These are phyloP conservation scores for Eurypyga helias DNA, from an alignment of 2,113 vertebrate species.

Conservation along the genomic window DNA sequence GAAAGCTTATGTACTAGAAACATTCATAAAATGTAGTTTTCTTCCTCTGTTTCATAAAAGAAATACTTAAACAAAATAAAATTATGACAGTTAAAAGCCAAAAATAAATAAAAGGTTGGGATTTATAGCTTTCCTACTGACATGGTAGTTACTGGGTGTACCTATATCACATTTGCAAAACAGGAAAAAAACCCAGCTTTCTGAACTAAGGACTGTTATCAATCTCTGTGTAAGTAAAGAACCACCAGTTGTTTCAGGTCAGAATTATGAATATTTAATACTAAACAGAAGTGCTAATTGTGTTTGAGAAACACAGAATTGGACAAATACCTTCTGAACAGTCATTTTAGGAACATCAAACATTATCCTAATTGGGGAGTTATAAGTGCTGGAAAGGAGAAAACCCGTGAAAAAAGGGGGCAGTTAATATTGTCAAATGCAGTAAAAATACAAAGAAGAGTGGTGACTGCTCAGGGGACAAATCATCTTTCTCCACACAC, in stretches of 20 bases:
- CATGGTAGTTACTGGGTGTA: not conserved
- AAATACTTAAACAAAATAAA: not conserved
- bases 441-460: not conserved
- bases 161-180: not conserved
- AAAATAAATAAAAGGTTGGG: not conserved
- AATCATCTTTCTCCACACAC: not conserved
- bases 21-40: not conserved
- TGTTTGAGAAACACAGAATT: not conserved
- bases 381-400: not conserved
- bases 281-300: not conserved
- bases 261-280: conserved; percentile 50
- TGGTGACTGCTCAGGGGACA: not conserved
- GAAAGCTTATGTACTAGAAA: not conserved
- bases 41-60: not conserved
- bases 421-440: not conserved
- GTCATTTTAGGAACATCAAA: not conserved
- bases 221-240: not conserved
- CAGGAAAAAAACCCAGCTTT: not conserved
- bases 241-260: not conserved
- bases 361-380: not conserved
- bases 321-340: not conserved
- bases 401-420: not conserved
- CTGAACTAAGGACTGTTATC: not conserved
- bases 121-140: not conserved
- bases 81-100: not conserved